Evolutionary conservation across 2,888 invertebrate species (phyloP).

Genomic region (Norana najaformis): DNA sequence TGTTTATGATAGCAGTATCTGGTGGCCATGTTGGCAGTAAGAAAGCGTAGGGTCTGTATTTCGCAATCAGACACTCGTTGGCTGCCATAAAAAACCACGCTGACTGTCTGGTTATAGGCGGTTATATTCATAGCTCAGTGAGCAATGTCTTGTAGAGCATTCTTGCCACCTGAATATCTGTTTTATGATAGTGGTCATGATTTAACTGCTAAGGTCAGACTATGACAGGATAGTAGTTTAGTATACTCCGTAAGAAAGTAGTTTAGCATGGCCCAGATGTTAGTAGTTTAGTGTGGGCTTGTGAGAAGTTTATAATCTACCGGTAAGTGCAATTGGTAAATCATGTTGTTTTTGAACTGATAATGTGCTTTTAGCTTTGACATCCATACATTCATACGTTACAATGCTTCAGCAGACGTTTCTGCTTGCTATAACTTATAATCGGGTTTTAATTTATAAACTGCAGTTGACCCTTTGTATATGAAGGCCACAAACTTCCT

Average conservation of each 20-base stretch:
- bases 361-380: neutral
- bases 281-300: neutral
- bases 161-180: neutral
- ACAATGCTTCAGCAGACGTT: neutral
- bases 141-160: neutral
- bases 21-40: neutral
- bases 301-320: neutral
- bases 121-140: neutral
- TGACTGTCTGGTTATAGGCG: neutral
- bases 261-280: neutral
- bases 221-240: neutral
- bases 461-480: neutral
- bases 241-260: neutral
- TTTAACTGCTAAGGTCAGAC: neutral
- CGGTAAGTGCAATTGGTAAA: neutral
- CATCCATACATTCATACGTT: neutral
- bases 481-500: neutral
- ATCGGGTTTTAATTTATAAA: neutral
- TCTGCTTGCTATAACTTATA: neutral
- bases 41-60: neutral
- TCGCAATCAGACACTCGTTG: too few relatives aligned
- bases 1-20: neutral
- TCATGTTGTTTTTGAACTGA: neutral
- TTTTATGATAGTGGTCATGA: neutral
- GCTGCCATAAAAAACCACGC: neutral